A percentile compares a stretch with the other conserved stretches of the same genome.
Evolutionary conservation across 2,888 invertebrate species (phyloP).

Genomic region (Leptinotarsa juncta): DNA sequence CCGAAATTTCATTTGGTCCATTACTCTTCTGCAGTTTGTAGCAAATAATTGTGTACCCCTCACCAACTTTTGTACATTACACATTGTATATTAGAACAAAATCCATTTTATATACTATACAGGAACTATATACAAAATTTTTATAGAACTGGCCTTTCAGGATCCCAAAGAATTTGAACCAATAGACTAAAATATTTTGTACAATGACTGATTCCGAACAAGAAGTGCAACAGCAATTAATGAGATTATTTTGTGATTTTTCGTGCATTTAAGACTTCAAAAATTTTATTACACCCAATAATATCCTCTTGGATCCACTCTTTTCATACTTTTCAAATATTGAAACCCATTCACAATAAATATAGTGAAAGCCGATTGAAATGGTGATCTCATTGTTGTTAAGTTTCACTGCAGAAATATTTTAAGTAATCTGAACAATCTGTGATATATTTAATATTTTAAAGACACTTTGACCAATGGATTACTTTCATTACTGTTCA

Average conservation of each 20-base stretch:
- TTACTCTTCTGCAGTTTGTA: conserved; percentile 25
- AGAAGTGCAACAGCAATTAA: conserved; percentile 30
- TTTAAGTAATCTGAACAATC: conserved; percentile 37
- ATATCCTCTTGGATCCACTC: background rate
- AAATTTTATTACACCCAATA: background rate
- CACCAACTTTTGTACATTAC: conserved; percentile 34
- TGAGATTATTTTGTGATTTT: conserved; percentile 30
- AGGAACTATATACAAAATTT: conserved; percentile 44
- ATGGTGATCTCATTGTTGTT: conserved; percentile 31
- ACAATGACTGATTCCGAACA: conserved; percentile 37
- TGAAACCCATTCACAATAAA: background rate
- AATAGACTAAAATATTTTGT: conserved; percentile 38
- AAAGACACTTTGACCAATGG: conserved; percentile 29
- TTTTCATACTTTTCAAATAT: too few species aligned
- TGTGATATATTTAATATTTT: conserved; percentile 39
- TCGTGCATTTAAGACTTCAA: background rate
- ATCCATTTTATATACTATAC: conserved; percentile 41
- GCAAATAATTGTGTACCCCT: conserved; percentile 28
- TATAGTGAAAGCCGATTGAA: conserved; percentile 22
- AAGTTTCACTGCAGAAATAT: conserved; percentile 37
- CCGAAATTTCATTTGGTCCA: conserved; percentile 4
- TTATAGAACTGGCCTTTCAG: conserved; percentile 45
- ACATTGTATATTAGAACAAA: conserved; percentile 39
- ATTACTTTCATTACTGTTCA: conserved; percentile 8
- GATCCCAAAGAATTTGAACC: conserved; percentile 45